phyloP scores from a whole-genome alignment of 2,113 vertebrate genomes.

The Serinus canaria region DNA sequence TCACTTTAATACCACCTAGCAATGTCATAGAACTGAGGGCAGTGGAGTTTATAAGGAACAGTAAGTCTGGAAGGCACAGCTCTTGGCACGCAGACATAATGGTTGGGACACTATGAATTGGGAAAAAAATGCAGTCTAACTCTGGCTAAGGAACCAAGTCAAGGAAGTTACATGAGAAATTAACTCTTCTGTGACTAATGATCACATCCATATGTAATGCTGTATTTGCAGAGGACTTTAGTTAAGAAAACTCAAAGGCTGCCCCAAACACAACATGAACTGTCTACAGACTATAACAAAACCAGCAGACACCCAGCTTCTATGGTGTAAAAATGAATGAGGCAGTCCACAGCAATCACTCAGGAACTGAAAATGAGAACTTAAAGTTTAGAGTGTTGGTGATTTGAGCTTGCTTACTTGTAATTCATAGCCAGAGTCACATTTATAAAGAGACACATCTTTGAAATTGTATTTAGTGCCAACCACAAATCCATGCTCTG shows the following conservation, averaged over 20 bases:
- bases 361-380: neutral
- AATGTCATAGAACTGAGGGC: neutral
- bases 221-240: neutral
- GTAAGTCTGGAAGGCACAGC: neutral
- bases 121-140: neutral
- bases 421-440: conserved; percentile 86
- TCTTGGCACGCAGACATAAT: neutral
- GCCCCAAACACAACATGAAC: neutral
- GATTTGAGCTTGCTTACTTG: conserved; percentile 76
- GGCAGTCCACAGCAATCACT: neutral
- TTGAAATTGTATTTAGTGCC: conserved; percentile 81
- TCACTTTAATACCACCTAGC: neutral
- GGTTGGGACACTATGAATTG: neutral
- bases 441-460: conserved; percentile 82
- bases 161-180: neutral
- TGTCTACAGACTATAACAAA: neutral
- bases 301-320: neutral
- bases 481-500: conserved; percentile 79
- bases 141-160: neutral
- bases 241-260: neutral
- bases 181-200: neutral
- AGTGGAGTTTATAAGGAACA: neutral
- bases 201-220: neutral
- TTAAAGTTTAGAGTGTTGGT: neutral
- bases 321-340: neutral